A percentile compares a stretch with the other conserved stretches of the same genome.
These are phyloP conservation scores for Andrena chrysosceles DNA, from an alignment of 2,888 invertebrate species.

Conservation along the genomic window DNA sequence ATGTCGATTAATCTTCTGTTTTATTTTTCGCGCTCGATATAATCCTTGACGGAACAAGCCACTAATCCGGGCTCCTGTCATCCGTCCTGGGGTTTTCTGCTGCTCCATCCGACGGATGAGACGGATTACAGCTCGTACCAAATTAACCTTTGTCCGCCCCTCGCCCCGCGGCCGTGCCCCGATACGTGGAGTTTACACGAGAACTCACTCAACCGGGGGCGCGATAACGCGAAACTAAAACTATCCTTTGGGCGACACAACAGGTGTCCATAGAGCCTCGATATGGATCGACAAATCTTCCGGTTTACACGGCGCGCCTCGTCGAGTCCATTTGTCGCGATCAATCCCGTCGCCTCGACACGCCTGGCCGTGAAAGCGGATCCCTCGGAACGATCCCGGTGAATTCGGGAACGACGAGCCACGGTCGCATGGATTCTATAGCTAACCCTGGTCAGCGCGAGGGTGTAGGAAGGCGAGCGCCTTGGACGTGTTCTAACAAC, in stretches of 20 bases:
- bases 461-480: background rate
- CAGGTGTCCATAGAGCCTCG: slow-evolving; percentile 74
- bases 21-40: slow-evolving; percentile 81
- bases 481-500: background rate
- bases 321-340: slow-evolving; percentile 68
- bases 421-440: too few relatives aligned
- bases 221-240: slow-evolving; percentile 81
- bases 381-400: slow-evolving; percentile 29
- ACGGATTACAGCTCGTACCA: slow-evolving; percentile 83
- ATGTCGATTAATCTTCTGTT: slow-evolving; percentile 79
- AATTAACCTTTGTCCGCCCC: slow-evolving; percentile 81
- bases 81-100: slow-evolving; percentile 72
- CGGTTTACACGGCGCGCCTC: slow-evolving; percentile 66
- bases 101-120: slow-evolving; percentile 73
- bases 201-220: slow-evolving; percentile 80
- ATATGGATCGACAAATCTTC: slow-evolving; percentile 73
- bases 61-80: slow-evolving; percentile 81
- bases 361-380: slow-evolving; percentile 46
- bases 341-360: slow-evolving; percentile 60
- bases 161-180: slow-evolving; percentile 31
- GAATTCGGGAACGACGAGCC: background rate
- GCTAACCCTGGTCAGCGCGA: background rate
- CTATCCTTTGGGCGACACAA: slow-evolving; percentile 74
- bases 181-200: slow-evolving; percentile 78
- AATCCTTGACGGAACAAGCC: slow-evolving; percentile 83